Base-by-base conservation (phyloP, 2,888 invertebrate species). In the Stenchaetothrips biformis region DNA sequence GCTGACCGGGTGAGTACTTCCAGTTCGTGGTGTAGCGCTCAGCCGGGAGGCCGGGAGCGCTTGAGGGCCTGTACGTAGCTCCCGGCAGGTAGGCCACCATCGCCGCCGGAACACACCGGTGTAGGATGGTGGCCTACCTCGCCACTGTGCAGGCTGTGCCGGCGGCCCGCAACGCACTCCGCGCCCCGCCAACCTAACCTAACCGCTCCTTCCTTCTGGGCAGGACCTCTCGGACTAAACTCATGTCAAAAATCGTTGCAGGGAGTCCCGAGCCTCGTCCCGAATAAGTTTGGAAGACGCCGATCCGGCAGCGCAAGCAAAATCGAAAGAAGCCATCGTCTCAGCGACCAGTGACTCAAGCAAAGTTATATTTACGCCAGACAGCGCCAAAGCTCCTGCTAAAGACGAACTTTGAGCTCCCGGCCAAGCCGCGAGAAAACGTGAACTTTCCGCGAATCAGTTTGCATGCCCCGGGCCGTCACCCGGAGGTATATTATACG, bases 241-340 rank as follows among this genome's bases (percentile, higher is more conserved):
- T 37, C 2, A 37, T 37, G 37, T 37, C 37, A 37, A 1, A 37
- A 37, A 37, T 37, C 37, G 37, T 37, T 37, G 37, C 37, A 37
- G 37, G 4, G 37, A 37, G 37, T 4, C 37, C 37, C n/a, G n/a
- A n/a, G 37, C 37, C 37, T 37, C 87, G 82, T 89, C 89, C 80
- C 87, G 88, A 85, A 90, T 90, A 82, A 88, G 88, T 83, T 85
- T 90, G 80, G 88, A 88, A 80, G 89, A 89, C 85, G 89, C 90
- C 67, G 90, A 90, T 86, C 89, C 89, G 78, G 87, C 88, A 62
- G 86, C 85, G 79, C 84, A 83, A 80, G 83, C 83, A 9, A 82
- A 84, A 16, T 82, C 83, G 8, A 80, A 82, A 21, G 48, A 79
- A 25, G 62, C 79, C 27, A 59, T 78, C 25, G 27, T 82, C 25